Evolutionary conservation across 2,113 vertebrate species (phyloP).

Genomic region (Ornithorhynchus anatinus): DNA sequence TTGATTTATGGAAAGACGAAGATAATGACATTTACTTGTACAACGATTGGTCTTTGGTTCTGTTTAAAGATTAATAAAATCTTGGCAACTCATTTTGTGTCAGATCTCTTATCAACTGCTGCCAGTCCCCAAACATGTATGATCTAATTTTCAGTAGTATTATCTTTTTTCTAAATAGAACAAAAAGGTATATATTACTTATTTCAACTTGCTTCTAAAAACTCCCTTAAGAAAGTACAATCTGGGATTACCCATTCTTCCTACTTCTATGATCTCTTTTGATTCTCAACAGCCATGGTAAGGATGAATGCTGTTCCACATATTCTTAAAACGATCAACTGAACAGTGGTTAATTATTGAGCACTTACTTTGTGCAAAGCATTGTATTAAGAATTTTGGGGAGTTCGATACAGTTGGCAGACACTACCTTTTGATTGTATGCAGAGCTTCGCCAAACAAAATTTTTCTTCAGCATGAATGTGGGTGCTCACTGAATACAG

Average conservation of each 20-base stretch:
- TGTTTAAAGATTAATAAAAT: slow-evolving; percentile 43
- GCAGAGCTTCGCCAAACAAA: background rate
- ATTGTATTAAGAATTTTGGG: too few species aligned
- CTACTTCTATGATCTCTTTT: background rate
- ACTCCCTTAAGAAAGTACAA: background rate
- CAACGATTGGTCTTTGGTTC: slow-evolving; percentile 37
- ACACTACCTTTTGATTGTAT: background rate
- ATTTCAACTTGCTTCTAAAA: too few species aligned
- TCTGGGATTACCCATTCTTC: background rate
- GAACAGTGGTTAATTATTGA: too few species aligned
- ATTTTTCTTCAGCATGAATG: too few species aligned
- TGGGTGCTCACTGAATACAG: too few species aligned
- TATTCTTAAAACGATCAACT: too few species aligned
- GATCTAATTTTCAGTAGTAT: background rate
- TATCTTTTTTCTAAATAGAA: background rate
- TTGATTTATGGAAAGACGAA: slow-evolving; percentile 54
- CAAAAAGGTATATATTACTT: background rate
- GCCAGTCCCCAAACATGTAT: background rate
- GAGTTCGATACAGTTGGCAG: too few species aligned
- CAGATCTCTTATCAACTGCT: background rate
- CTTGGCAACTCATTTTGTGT: slow-evolving; percentile 34
- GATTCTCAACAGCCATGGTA: background rate
- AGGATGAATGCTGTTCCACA: too few species aligned
- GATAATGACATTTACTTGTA: slow-evolving; percentile 27
- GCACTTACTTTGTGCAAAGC: too few species aligned